These are phyloP conservation scores for Oedothorax gibbosus DNA, from an alignment of 1,140 invertebrate species.

Conservation along the genomic window DNA sequence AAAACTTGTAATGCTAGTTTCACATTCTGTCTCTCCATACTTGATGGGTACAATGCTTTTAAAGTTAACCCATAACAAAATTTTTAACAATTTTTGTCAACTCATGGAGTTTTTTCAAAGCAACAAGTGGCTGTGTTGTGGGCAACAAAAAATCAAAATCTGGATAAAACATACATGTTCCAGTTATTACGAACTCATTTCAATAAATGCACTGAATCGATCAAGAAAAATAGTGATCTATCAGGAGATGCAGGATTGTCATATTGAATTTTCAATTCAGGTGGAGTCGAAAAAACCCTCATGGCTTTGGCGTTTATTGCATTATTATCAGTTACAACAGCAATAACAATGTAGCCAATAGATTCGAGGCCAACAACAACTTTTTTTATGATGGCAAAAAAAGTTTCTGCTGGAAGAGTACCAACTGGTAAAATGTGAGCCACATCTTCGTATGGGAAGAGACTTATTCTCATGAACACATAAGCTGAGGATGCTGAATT, in stretches of 20 bases:
- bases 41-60: no score
- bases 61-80: no score
- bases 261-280: not conserved
- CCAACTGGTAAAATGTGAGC: not conserved
- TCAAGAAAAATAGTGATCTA: not conserved
- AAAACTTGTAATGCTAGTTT: no score
- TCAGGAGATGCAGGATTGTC: not conserved
- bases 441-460: not conserved
- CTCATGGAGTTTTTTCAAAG: conserved; percentile 13
- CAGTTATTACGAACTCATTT: not conserved
- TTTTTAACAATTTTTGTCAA: no score
- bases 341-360: not conserved
- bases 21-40: no score
- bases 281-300: not conserved
- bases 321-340: not conserved
- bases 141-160: conserved; percentile 1
- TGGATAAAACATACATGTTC: conserved; percentile 8
- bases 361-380: not conserved
- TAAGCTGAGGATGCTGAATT: not conserved
- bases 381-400: not conserved
- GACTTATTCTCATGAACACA: not conserved
- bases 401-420: not conserved
- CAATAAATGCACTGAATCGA: not conserved
- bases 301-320: not conserved
- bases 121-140: not conserved